Evolutionary conservation across 2,888 invertebrate species (phyloP).

Genomic region (Harmothoe impar): DNA sequence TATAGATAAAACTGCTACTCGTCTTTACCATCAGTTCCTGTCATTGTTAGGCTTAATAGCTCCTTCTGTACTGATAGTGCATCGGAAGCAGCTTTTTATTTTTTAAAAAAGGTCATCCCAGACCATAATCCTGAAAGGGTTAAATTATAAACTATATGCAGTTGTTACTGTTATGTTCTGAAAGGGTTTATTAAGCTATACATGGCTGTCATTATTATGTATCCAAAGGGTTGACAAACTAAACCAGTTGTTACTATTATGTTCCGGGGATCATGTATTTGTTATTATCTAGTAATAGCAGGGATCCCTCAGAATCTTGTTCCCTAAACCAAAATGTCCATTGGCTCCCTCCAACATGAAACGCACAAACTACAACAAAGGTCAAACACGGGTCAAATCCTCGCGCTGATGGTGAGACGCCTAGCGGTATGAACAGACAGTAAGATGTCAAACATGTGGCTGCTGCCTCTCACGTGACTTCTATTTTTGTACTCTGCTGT

Average conservation of each 20-base stretch:
- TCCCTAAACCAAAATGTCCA: background rate
- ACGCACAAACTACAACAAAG: slow-evolving; percentile 46
- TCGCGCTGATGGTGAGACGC: background rate
- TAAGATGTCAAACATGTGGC: slow-evolving; percentile 19
- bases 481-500: slow-evolving; percentile 36
- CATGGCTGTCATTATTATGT: too few species aligned
- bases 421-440: background rate
- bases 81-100: too few species aligned
- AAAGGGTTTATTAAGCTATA: too few species aligned
- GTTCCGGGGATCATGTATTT: too few species aligned
- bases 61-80: background rate
- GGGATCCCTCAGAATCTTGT: too few species aligned
- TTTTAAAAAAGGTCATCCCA: background rate
- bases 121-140: background rate
- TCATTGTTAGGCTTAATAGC: background rate
- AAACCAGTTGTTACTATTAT: too few species aligned
- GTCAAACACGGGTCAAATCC: slow-evolving; percentile 36
- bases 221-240: too few species aligned
- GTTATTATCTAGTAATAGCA: too few species aligned
- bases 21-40: background rate
- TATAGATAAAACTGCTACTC: background rate
- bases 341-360: slow-evolving; percentile 20
- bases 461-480: slow-evolving; percentile 1
- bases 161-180: too few species aligned
- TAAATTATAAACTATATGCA: background rate